Evolutionary conservation across 2,113 vertebrate species (phyloP), one percentile per base, ranked within the genome.

Genomic region (Nipponia nippon): DNA sequence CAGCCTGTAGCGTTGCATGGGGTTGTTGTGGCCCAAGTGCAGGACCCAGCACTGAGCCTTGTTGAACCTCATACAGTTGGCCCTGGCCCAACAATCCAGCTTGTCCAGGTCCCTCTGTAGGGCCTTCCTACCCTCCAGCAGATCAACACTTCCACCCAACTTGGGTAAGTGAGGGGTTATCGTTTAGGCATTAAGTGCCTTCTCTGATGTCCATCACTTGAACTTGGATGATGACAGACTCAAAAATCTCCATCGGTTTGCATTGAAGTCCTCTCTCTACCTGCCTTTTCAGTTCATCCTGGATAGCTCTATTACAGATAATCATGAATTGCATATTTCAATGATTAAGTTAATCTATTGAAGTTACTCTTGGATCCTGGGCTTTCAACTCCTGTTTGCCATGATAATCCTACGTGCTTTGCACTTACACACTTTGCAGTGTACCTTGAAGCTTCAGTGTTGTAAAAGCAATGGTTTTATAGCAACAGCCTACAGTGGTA

Each of bases 301-400:
- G 56, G 50, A 50, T 49, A 73, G 66, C 62, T 91, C 46, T 69
- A 32, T 61, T 78, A 86, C 55, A 86, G 79, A 90, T 88, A 91
- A 94, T 83, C 13, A 47, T 3, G 4, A 59, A 78, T 38, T 50
- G 70, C 70, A n/a, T 93, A 94, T 95, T 96, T 95, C 58, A 90
- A 47, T 0, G 1, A 77, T 58, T 78, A 83, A 73, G 2, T 72
- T 87, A 70, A 79, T 96, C 71, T 91, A 5, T 88, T 95, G 40
- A 89, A 72, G 53, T 72, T 94, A 85, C 79, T 79, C 58, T 85
- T 94, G 62, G 34, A 90, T 96, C 93, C 69, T 93, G 61, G 80
- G 52, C 27, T 89, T 75, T 67, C 44, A 67, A 30, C 11, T 97
- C 72, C 46, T 85, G 26, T 95, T 95, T 93, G 69, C 72, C 77